Conservation (phyloP, 2,113 vertebrate genomes). For the Pluvianellus socialis region DNA sequence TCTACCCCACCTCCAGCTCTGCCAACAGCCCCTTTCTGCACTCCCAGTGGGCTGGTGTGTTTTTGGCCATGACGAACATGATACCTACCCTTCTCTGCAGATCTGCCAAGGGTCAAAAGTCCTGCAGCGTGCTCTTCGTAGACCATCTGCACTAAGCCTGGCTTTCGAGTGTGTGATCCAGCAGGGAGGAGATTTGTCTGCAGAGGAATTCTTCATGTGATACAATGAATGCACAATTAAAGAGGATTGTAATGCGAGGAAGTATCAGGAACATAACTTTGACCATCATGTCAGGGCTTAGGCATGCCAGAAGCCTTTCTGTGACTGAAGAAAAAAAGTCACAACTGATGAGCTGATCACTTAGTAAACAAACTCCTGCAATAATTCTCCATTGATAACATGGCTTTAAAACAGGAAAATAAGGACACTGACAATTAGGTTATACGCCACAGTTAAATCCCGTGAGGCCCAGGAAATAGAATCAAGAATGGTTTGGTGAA, state of each 20-base stretch:
- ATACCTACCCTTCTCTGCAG: neutral
- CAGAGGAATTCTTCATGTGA: neutral
- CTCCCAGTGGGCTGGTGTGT: accelerated
- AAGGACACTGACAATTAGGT: neutral
- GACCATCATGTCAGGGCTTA: neutral
- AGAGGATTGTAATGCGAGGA: neutral
- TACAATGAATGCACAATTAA: neutral
- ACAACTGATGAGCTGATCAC: neutral
- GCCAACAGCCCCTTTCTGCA: neutral
- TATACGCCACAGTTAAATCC: neutral
- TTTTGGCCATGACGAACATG: neutral
- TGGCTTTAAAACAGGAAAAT: neutral
- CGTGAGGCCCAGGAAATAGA: neutral
- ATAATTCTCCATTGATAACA: neutral
- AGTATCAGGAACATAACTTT: neutral
- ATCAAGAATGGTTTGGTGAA: neutral
- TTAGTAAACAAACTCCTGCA: neutral
- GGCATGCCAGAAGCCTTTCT: neutral
- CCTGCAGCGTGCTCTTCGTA: neutral
- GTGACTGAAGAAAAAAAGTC: neutral
- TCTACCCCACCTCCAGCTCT: neutral
- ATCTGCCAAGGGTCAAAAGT: neutral
- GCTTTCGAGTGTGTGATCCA: neutral
- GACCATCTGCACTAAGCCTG: neutral
- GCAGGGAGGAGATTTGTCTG: neutral